Evolutionary conservation across 2,797 vertebrate genomes (phyloP), one percentile per base, ranked within the genome.

Genomic region (Sebastes paucispinis): DNA sequence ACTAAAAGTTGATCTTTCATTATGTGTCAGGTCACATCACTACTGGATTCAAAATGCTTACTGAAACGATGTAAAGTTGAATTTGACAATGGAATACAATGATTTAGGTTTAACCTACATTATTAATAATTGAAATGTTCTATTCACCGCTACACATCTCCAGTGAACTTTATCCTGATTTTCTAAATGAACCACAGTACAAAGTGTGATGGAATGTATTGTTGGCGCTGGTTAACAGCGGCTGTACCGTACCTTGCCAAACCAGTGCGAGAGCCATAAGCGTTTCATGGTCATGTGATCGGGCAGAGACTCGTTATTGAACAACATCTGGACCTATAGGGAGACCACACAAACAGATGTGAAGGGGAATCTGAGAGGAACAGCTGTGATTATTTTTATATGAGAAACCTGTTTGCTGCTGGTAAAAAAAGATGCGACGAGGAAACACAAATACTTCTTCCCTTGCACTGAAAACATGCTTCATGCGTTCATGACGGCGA

Each of bases 251-350:
- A 99, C 98, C 97, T 98, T 99, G 92, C 98, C 97, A 5, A 98
- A 99, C 98, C 98, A 99, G 89, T 96, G 96, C 0, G 97, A 98
- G 7, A 99, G 96, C 98, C 98, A 99, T 80, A 99, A 93, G 85
- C 98, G 96, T 75, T 99, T 99, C 97, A 99, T 98, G 29, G 98
- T 99, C 97, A 99, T 98, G 94, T 98, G 97, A 94, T 99, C 98
- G 0, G 98, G 98, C 78, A 99, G 96, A 64, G 95, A 94, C 93
- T 98, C 97, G 4, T 96, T 97, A 94, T 98, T 97, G 88, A 98
- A 97, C 77, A 99, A 94, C 93, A 99, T 96, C 94, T 98, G 98
- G 85, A 99, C 97, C 98, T 99, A 83, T 1, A 50, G 8, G 59
- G 69, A 91, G 83, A 92, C 64, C 81, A 87, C 77, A 93, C 75